Base-by-base conservation (phyloP, 2,113 vertebrate species). In the Chloropsis hardwickii region DNA sequence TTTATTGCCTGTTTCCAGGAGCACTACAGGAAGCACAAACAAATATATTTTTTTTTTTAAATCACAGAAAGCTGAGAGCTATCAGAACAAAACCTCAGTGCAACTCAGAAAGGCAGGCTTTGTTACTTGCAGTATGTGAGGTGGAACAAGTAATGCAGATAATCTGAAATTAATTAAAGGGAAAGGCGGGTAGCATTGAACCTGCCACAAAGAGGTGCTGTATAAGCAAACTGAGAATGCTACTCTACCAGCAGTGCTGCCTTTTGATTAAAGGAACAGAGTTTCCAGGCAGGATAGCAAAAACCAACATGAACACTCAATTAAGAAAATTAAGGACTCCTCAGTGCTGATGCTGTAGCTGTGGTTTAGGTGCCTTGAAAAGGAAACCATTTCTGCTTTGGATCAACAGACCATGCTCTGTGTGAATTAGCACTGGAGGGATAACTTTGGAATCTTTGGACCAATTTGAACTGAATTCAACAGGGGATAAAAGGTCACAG, bases 151-250 rank as follows among this genome's bases (percentile, higher is more conserved):
- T 64, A 94, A 92, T 47, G 60, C 16, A 11, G 51, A 84, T 79
- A 94, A 90, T 95, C 92, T 95, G 57, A 29, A 93, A 89, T 91
- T 95, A 96, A 97, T 97, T 91, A 93, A 92, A 85, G n/a, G 19
- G 24, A 78, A 78, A 48, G 29, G 14, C 21, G 2, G 31, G 47
- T 57, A 91, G 57, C 94, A 90, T 1, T 78, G 70, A 65, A 70
- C 45, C 84, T 85, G 77, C 58, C 92, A 96, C 89, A 96, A 78
- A 88, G 61, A 84, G 45, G 65, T 44, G 57, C 60, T 57, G 44
- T 29, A 72, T 44, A 91, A 90, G 65, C 39, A 79, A 85, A 89
- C 62, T 12, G n/a, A 91, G 81, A 94, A 84, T 21, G 44, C 62
- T 62, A 61, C 44, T 23, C 60, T 54, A 60, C 37, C 69, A 89